Base-by-base conservation (phyloP, 2,113 vertebrate genomes). In the Myiagra hebetior region DNA sequence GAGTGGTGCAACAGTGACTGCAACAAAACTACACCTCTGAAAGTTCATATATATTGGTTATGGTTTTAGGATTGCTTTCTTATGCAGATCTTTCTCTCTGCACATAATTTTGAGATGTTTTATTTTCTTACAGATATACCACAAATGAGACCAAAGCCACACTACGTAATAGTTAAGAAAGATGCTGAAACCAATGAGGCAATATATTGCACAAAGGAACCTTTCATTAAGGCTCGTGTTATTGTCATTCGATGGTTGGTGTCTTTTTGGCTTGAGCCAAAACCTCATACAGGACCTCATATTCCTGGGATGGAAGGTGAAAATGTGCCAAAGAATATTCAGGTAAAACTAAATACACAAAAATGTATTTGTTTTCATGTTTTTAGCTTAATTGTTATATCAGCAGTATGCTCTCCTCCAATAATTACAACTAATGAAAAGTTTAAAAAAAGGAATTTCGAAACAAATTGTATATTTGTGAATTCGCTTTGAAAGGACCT, bases 171-270 rank as follows among this genome's bases (percentile, higher is more conserved):
- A 85, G 97, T 99, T 87, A 99, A 99, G 93, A 98, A 99, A 96
- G 99, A 99, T 97, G 98, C 98, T 89, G 99, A 99, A 95, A 98
- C 98, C 92, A 98, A 98, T 63, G 99, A 99, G 97, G 97, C 98
- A 35, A 68, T 99, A 68, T 99, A 99, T 97, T 99, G 99, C 98
- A 99, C 99, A 96, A 99, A 99, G 95, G 99, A 99, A 97, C 99
- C 99, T 97, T 99, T 99, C 96, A 99, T 99, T 92, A 99, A 99
- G 94, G 99, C 99, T 94, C 98, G 99, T 67, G 99, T 99, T 96
- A 99, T 99, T 98, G 99, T 99, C 92, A 99, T 99, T 97, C 98
- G 99, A 93, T 99, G 99, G 99, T 98, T 99, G 95, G 99, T 99
- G 87, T 99, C 99, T 97, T 99, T 99, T 98, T 99, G 99, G 99